Evolutionary conservation across 1,140 invertebrate species (phyloP).

Genomic region (Ceratina australensis): DNA sequence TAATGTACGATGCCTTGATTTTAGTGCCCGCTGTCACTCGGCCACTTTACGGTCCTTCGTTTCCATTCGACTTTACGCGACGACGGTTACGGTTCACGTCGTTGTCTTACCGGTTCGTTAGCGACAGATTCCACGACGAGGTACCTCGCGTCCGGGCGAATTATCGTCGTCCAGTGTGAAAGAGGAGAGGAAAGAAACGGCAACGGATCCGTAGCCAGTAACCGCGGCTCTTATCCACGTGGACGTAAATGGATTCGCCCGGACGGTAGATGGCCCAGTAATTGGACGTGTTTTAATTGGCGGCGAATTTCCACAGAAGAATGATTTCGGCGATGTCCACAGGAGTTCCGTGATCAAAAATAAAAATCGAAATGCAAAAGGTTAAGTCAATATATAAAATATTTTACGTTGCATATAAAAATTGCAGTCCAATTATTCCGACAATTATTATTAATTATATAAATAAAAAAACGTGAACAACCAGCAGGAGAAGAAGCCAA

Average conservation of each 20-base stretch:
- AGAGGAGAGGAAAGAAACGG: background rate
- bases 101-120: conserved; percentile 71
- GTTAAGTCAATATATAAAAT: no score
- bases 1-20: conserved; percentile 67
- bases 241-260: conserved; percentile 27
- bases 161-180: conserved; percentile 27
- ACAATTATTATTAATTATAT: no score
- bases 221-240: conserved; percentile 2
- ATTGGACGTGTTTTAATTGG: conserved; percentile 42
- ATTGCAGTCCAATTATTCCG: no score
- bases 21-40: conserved; percentile 63
- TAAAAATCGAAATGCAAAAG: conserved; percentile 40
- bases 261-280: conserved; percentile 27
- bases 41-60: conserved; percentile 68
- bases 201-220: background rate
- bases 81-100: conserved; percentile 56
- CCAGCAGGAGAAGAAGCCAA: no score
- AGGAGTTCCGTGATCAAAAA: no score
- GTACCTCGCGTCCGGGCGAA: conserved; percentile 46
- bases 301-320: conserved; percentile 20
- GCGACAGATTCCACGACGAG: conserved; percentile 67
- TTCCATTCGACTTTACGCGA: conserved; percentile 67
- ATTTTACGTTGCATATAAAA: no score
- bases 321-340: background rate
- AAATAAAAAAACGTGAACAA: no score